Percentiles rank a stretch among this genome's conserved stretches.
Conservation (phyloP, 2,797 vertebrate genomes). For the Melopsittacus undulatus region DNA sequence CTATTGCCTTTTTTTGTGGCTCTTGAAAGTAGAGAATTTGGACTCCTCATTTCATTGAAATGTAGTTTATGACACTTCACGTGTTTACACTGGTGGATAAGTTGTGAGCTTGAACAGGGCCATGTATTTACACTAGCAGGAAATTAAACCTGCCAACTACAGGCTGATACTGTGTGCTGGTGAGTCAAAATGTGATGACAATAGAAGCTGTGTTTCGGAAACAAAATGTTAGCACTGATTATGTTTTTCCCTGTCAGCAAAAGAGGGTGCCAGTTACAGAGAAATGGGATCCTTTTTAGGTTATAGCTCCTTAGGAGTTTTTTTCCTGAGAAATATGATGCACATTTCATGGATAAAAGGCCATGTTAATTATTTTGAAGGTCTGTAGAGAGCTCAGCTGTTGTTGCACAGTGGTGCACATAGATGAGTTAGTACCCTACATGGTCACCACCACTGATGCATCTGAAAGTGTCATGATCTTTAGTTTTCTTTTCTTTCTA, state of each 20-base stretch:
- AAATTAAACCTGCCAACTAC: background rate
- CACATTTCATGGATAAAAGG: background rate
- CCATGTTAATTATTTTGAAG: background rate
- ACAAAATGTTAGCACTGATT: background rate
- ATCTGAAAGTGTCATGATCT: background rate
- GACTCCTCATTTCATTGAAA: background rate
- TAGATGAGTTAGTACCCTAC: background rate
- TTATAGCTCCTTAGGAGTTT: background rate
- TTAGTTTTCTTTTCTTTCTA: background rate
- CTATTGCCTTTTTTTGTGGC: background rate
- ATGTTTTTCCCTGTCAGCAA: background rate
- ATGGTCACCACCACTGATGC: background rate
- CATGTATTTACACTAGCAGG: background rate
- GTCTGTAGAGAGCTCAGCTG: background rate
- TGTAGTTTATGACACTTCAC: background rate
- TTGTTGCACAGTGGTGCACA: accelerated
- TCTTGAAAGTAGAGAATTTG: background rate
- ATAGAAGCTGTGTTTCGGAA: background rate
- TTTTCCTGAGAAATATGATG: background rate
- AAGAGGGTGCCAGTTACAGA: background rate
- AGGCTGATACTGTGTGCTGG: background rate
- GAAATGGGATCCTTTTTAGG: background rate
- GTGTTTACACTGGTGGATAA: background rate
- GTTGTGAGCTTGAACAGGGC: background rate
- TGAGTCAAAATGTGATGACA: constrained; percentile 45